These are phyloP conservation scores for Allophyes oxyacanthae DNA, from an alignment of 2,888 invertebrate genomes.

Conservation along the genomic window DNA sequence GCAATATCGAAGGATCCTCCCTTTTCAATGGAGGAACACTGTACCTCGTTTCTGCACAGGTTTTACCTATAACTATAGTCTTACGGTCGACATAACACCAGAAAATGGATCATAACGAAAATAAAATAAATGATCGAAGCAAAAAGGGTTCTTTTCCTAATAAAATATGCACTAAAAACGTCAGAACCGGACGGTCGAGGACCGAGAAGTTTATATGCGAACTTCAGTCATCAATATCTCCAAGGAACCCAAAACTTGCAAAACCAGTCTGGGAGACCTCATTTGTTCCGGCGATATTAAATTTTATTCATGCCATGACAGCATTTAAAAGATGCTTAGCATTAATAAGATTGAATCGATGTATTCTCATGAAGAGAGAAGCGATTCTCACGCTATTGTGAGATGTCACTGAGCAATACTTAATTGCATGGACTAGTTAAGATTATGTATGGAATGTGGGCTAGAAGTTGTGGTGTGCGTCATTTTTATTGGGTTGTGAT, in stretches of 20 bases:
- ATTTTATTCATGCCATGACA: conserved; percentile 46
- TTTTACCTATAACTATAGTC: too few relatives aligned
- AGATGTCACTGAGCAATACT: conserved; percentile 54
- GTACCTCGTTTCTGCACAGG: too few relatives aligned
- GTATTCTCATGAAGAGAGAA: conserved; percentile 53
- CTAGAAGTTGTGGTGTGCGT: neutral
- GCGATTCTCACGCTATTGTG: conserved; percentile 57
- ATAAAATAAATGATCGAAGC: too few relatives aligned
- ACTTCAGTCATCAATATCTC: neutral
- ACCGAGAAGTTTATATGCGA: too few relatives aligned
- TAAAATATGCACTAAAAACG: too few relatives aligned
- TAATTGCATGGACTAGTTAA: conserved; percentile 37
- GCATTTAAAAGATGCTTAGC: conserved; percentile 38
- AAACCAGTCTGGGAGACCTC: conserved; percentile 22
- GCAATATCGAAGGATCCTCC: too few relatives aligned
- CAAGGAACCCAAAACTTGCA: conserved; percentile 23
- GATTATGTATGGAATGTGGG: conserved; percentile 18
- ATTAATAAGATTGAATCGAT: conserved; percentile 29
- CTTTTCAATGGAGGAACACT: too few relatives aligned
- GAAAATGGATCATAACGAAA: too few relatives aligned
- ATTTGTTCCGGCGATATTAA: conserved; percentile 49
- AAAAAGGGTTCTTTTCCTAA: too few relatives aligned
- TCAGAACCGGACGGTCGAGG: too few relatives aligned
- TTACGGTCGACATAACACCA: too few relatives aligned
- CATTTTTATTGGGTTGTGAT: neutral